Evolutionary conservation across 2,113 vertebrate species (phyloP), one percentile per base, ranked within the genome.

Genomic region (Gobio gobio): DNA sequence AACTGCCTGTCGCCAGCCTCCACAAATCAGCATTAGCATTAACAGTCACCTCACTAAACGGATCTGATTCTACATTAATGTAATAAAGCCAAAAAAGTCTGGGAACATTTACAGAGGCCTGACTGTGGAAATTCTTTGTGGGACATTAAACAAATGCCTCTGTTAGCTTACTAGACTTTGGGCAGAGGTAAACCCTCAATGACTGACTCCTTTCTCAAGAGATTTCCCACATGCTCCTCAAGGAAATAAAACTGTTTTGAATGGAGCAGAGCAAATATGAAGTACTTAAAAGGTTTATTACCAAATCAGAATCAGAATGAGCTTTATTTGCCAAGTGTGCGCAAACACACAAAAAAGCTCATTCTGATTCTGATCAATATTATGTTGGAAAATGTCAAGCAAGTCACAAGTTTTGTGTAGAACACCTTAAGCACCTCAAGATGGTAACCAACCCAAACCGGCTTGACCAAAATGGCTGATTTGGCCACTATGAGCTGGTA

Each of bases 21-120:
- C 73, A 84, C 68, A 26, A 70, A 90, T 74, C 66, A 82, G 80
- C 49, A 77, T 61, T 77, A 84, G 81, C 36, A 73, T 33, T 43
- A 61, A 26, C 51, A 79, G 70, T 63, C 22, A 77, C 84, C 88
- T 84, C 61, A 75, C 7, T 58, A 82, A 74, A 82, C 73, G 79
- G 85, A 82, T 86, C 43, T 68, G 70, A 82, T 88, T 74, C 88
- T 59, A 73, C 18, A 84, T 73, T 61, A 82, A 72, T 14, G 74
- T 18, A 61, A 83, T 43, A 78, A 82, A 85, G 83, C 72, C 80
- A 80, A 64, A 51, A 13, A 18, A 83, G 88, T 89, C 24, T 77
- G 29, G 20, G 18, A 81, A 61, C 79, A 64, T 33, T 63, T 64
- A 80, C 78, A 64, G n/a, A 49, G 5, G 24, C 47, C 10, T 22